phyloP scores from a whole-genome alignment of 2,113 vertebrate species.

The Oncorhynchus keta region DNA sequence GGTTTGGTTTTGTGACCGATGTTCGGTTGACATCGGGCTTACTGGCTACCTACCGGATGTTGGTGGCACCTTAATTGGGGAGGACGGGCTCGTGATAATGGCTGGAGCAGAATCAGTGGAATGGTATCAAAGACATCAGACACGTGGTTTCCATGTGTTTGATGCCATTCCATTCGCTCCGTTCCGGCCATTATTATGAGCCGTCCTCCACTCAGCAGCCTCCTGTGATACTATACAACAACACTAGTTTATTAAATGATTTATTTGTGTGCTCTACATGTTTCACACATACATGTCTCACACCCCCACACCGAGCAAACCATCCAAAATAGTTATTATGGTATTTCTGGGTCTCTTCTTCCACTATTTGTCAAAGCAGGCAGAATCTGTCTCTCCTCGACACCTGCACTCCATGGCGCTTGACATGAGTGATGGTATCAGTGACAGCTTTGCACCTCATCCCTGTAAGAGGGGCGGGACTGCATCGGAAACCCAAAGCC shows the following conservation, averaged over 20 bases:
- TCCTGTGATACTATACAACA: background rate
- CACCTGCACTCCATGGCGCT: background rate
- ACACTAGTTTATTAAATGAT: background rate
- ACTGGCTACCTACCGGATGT: background rate
- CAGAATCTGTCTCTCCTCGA: background rate
- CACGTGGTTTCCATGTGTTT: too few relatives aligned
- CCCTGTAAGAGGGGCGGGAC: too few relatives aligned
- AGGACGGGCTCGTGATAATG: too few relatives aligned
- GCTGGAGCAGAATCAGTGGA: too few relatives aligned
- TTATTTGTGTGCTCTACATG: background rate
- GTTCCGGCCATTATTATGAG: too few relatives aligned
- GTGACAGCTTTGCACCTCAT: conserved; percentile 58
- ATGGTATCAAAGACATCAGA: too few relatives aligned
- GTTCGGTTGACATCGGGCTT: too few relatives aligned
- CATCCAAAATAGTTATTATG: background rate
- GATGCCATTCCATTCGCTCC: too few relatives aligned
- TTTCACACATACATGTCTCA: background rate
- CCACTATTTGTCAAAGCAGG: background rate
- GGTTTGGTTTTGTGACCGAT: too few relatives aligned
- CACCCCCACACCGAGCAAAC: background rate
- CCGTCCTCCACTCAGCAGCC: too few relatives aligned
- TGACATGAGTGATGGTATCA: conserved; percentile 5
- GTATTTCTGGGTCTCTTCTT: background rate
- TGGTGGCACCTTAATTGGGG: too few relatives aligned
- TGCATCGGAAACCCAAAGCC: conserved; percentile 58